phyloP scores from a whole-genome alignment of 2,888 invertebrate species.

The Conomelus anceps region DNA sequence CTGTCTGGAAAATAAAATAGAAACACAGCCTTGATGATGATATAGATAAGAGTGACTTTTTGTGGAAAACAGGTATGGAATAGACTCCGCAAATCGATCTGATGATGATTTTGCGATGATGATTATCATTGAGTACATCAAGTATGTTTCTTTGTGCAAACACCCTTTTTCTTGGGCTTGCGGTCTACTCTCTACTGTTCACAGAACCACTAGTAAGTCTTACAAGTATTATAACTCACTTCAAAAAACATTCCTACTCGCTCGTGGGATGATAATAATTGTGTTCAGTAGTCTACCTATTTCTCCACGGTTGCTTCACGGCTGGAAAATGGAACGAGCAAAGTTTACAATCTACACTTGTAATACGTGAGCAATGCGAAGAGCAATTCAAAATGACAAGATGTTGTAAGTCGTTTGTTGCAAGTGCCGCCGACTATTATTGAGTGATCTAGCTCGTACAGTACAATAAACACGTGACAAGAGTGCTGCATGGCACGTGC shows the following conservation, averaged over 20 bases:
- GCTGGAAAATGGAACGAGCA: background rate
- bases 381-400: background rate
- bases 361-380: background rate
- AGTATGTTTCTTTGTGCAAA: no score
- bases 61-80: no score
- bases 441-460: background rate
- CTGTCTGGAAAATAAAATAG: no score
- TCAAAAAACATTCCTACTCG: background rate
- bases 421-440: background rate
- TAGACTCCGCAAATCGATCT: no score
- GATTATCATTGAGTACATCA: no score
- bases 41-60: no score
- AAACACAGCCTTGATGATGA: no score
- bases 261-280: background rate
- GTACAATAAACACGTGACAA: background rate
- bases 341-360: background rate
- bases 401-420: background rate
- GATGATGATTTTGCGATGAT: no score
- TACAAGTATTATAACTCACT: background rate
- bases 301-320: background rate
- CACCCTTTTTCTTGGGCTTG: no score
- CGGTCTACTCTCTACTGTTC: no score
- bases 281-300: background rate
- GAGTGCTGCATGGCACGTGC: background rate
- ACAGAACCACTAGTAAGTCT: background rate